Conservation (phyloP, 2,888 invertebrate species). For the Tethea ocularis region DNA sequence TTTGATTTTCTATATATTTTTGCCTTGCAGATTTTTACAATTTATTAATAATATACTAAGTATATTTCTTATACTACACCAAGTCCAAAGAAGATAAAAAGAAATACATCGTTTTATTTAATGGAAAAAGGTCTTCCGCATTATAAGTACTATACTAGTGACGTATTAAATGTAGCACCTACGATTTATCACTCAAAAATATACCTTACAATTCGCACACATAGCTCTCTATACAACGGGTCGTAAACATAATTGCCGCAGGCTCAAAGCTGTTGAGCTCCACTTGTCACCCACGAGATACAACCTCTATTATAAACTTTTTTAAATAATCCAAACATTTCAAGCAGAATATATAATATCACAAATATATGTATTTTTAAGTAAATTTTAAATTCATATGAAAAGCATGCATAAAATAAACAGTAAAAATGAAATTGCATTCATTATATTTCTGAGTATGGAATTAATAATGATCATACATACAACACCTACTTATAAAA, state of each 20-base stretch:
- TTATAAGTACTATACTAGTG: not conserved
- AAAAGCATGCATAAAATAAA: not conserved
- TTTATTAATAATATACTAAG: too few species aligned
- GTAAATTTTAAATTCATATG: too few species aligned
- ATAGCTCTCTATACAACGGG: too few species aligned
- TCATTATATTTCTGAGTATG: not conserved
- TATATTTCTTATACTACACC: too few species aligned
- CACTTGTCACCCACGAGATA: not conserved
- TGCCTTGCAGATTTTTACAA: too few species aligned
- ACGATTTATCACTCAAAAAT: not conserved
- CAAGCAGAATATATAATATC: too few species aligned
- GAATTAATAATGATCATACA: not conserved
- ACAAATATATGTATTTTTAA: too few species aligned
- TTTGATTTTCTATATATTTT: too few species aligned
- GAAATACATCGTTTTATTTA: not conserved
- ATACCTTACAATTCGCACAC: not conserved
- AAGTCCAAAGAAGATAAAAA: not conserved
- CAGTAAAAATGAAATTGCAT: not conserved
- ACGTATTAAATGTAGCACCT: not conserved
- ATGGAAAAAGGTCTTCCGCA: too few species aligned
- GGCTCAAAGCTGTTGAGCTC: not conserved
- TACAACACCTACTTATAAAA: not conserved
- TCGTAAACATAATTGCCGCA: not conserved
- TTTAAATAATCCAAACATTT: not conserved
- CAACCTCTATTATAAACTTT: not conserved